Conservation (phyloP, 2,888 invertebrate genomes). For the Lasioglossum vierecki region DNA sequence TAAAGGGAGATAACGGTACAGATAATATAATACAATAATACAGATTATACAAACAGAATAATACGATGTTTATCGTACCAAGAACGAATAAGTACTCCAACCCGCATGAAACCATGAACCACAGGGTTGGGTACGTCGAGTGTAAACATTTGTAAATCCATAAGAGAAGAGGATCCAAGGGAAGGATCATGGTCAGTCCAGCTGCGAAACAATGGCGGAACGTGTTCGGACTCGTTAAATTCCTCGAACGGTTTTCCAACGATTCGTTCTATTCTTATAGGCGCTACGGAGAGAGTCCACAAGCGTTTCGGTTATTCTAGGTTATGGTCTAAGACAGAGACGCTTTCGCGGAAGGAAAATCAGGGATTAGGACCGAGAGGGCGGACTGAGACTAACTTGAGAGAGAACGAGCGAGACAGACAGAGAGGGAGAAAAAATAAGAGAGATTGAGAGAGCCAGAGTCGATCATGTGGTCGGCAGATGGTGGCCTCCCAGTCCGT, state of each 20-base stretch:
- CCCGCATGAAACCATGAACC: not conserved
- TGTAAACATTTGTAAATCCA: conserved; percentile 9
- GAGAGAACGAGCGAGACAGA: conserved; percentile 5
- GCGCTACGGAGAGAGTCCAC: conserved; percentile 18
- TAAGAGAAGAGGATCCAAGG: not conserved
- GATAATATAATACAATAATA: not conserved
- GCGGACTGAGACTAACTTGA: not conserved
- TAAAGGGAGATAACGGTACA: not conserved
- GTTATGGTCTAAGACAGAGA: conserved; percentile 60
- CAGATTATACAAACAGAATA: not conserved
- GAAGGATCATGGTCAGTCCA: not conserved
- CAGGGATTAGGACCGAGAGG: conserved; percentile 48
- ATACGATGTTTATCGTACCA: not conserved
- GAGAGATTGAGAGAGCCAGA: conserved; percentile 35
- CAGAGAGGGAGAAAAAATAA: conserved; percentile 5
- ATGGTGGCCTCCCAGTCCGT: conserved; percentile 71
- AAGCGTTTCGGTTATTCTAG: conserved; percentile 60
- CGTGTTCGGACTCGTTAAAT: conserved; percentile 15
- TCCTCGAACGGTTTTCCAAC: conserved; percentile 38
- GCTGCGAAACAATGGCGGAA: conserved; percentile 31
- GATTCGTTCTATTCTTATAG: conserved; percentile 40
- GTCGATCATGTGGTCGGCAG: conserved; percentile 77
- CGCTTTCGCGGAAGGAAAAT: conserved; percentile 66
- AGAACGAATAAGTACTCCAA: not conserved
- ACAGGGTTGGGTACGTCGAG: not conserved